phyloP scores from a whole-genome alignment of 2,113 vertebrate genomes.

The Nyctereutes procyonoides region DNA sequence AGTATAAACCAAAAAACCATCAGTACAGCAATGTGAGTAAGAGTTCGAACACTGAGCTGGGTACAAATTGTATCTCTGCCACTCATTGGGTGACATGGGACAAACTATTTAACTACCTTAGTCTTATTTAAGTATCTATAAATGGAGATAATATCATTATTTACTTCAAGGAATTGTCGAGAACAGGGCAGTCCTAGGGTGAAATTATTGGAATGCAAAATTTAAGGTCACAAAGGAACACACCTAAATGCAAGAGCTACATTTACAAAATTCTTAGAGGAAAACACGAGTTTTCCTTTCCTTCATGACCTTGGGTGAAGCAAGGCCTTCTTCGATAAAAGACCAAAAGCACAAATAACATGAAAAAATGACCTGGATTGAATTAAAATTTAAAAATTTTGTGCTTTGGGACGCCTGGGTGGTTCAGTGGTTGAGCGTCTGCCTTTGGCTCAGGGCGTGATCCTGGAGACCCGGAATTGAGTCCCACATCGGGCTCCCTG shows the following conservation, averaged over 20 bases:
- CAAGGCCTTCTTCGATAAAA: neutral
- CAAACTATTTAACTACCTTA: neutral
- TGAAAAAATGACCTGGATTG: neutral
- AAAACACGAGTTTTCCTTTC: neutral
- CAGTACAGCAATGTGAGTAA: neutral
- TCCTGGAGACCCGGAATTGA: too few species aligned
- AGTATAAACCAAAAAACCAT: neutral
- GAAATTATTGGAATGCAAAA: neutral
- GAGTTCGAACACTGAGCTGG: neutral
- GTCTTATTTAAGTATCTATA: neutral
- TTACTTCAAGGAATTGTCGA: neutral
- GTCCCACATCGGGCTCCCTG: too few species aligned
- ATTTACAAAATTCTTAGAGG: neutral
- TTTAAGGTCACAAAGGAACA: neutral
- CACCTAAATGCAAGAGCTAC: neutral
- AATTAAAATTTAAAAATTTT: slow-evolving; percentile 23
- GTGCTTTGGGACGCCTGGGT: too few species aligned
- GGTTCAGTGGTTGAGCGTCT: too few species aligned
- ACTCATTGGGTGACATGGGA: neutral
- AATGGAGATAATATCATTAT: neutral
- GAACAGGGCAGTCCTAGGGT: neutral
- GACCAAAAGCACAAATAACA: neutral
- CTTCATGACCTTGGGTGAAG: neutral
- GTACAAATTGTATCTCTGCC: neutral
- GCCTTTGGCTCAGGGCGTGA: too few species aligned